Conservation (phyloP, 2,888 invertebrate species). For the Barypeithes pellucidus region DNA sequence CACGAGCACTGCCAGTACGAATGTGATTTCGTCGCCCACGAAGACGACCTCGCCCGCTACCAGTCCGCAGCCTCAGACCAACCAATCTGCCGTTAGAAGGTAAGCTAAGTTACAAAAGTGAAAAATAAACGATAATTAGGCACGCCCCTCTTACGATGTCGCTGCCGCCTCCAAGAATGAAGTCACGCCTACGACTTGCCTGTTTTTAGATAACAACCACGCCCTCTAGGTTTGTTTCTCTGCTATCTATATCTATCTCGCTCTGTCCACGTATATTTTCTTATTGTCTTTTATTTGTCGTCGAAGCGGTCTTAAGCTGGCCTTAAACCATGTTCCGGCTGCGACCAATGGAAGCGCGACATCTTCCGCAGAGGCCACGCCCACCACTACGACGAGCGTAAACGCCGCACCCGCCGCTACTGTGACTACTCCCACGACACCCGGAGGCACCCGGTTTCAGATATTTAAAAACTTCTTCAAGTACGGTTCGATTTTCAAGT, state of each 20-base stretch:
- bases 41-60: slow-evolving; percentile 45
- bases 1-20: slow-evolving; percentile 34
- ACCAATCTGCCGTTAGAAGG: slow-evolving; percentile 51
- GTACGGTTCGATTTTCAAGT: slow-evolving; percentile 72
- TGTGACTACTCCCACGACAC: slow-evolving; percentile 76
- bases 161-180: neutral
- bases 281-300: neutral
- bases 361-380: slow-evolving; percentile 75
- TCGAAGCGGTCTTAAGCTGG: slow-evolving; percentile 65
- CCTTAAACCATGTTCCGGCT: slow-evolving; percentile 64
- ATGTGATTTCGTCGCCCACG: slow-evolving; percentile 37
- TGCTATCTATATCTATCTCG: no score
- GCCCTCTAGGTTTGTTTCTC: no score
- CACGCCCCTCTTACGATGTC: neutral
- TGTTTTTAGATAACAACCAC: no score
- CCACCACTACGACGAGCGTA: slow-evolving; percentile 66
- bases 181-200: no score
- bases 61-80: slow-evolving; percentile 44
- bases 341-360: slow-evolving; percentile 66
- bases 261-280: no score
- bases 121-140: neutral
- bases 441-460: slow-evolving; percentile 81
- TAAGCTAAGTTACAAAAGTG: no score
- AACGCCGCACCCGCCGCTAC: slow-evolving; percentile 65
- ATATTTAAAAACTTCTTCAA: slow-evolving; percentile 98